Conservation (phyloP, 2,113 vertebrate species). For the Xenopus tropicalis region DNA sequence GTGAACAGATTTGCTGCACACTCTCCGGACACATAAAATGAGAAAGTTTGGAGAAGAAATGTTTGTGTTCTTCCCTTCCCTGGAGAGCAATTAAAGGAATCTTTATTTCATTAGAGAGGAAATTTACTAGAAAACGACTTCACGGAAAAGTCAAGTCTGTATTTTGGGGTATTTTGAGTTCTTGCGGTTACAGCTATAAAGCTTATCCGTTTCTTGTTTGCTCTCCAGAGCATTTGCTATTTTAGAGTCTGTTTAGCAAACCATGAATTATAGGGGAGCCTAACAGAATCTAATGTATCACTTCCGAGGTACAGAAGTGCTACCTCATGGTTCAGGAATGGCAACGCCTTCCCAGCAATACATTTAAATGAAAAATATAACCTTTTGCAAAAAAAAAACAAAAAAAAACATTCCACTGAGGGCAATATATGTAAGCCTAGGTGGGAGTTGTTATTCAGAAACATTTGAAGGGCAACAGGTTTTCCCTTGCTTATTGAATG, state of each 20-base stretch:
- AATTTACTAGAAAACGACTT: conserved; percentile 38
- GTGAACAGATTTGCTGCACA: conserved; percentile 16
- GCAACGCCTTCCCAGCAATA: too few relatives aligned
- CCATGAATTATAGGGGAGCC: not conserved
- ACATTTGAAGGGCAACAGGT: too few relatives aligned
- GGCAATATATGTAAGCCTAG: too few relatives aligned
- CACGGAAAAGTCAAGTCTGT: not conserved
- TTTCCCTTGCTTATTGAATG: too few relatives aligned
- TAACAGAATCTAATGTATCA: not conserved
- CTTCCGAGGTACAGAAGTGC: not conserved
- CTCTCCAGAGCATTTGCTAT: conserved; percentile 9
- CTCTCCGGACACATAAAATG: conserved; percentile 13
- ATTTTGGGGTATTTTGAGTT: conserved; percentile 5
- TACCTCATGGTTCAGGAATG: too few relatives aligned
- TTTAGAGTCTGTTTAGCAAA: not conserved
- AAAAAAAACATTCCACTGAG: too few relatives aligned
- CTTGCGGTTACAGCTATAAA: conserved; percentile 22
- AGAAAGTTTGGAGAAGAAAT: conserved; percentile 18
- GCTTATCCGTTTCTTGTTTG: conserved; percentile 12
- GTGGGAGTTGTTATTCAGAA: too few relatives aligned
- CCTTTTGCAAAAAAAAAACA: too few relatives aligned
- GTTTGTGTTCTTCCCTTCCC: conserved; percentile 25
- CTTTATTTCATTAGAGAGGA: conserved; percentile 30
- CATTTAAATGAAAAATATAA: too few relatives aligned
- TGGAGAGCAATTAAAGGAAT: conserved; percentile 30